A percentile compares a stretch with the other conserved stretches of the same genome.
Conservation (phyloP, 2,113 vertebrate genomes). For the Aphyosemion australe region DNA sequence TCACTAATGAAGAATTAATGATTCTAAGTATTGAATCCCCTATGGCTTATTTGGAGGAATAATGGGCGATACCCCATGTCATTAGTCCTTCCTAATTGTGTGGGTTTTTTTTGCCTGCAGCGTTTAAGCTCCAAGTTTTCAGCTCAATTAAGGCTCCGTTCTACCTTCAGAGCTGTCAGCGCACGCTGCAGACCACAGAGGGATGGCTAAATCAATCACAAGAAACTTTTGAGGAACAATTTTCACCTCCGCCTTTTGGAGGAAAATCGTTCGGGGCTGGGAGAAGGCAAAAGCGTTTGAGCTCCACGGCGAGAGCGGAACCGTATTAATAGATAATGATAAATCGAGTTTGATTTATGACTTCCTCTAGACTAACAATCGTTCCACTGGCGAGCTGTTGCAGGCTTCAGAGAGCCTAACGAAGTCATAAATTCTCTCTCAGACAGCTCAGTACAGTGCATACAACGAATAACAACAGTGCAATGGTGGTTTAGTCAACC, state of each 20-base stretch:
- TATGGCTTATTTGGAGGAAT: slow-evolving; percentile 67
- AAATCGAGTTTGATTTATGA: slow-evolving; percentile 74
- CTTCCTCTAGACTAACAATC: slow-evolving; percentile 74
- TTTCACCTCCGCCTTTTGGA: slow-evolving; percentile 53
- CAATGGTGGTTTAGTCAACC: slow-evolving; percentile 32
- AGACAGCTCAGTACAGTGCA: slow-evolving; percentile 33
- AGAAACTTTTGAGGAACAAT: slow-evolving; percentile 57
- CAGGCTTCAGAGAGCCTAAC: slow-evolving; percentile 67
- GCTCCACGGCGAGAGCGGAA: slow-evolving; percentile 35
- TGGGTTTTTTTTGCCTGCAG: slow-evolving; percentile 60
- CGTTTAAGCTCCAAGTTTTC: slow-evolving; percentile 43
- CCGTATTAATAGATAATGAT: slow-evolving; percentile 74
- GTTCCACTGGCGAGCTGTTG: slow-evolving; percentile 62
- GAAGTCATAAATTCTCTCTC: slow-evolving; percentile 64
- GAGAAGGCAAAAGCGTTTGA: slow-evolving; percentile 33
- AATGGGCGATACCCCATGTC: slow-evolving; percentile 60
- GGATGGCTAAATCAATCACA: slow-evolving; percentile 70
- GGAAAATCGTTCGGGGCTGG: slow-evolving; percentile 37
- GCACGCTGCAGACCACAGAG: slow-evolving; percentile 51
- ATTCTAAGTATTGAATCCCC: slow-evolving; percentile 55
- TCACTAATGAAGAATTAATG: slow-evolving; percentile 59
- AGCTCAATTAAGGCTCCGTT: slow-evolving; percentile 66
- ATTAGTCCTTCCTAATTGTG: slow-evolving; percentile 71
- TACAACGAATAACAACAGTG: slow-evolving; percentile 39
- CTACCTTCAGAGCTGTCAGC: slow-evolving; percentile 55